Base-by-base conservation (phyloP, 2,888 invertebrate species). In the Rugalucina vietnamica region DNA sequence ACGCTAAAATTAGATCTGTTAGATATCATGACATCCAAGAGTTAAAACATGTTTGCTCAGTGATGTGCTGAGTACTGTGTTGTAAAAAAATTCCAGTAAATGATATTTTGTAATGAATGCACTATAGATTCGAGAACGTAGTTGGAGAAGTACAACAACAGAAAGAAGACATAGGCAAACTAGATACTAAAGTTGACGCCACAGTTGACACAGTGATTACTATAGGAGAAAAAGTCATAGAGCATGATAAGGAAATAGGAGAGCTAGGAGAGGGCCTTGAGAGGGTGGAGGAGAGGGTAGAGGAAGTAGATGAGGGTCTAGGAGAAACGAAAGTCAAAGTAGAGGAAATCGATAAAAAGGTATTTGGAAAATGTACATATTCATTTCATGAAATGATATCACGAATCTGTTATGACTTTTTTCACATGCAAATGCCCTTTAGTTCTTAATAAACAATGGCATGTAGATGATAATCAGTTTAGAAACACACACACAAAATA, bases 271-370 rank as follows among this genome's bases (percentile, higher is more conserved):
- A 81, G 24, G 90, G 88, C 12, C 80, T 91, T 8, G 82, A 79
- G 8, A 82, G 86, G 29, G 79, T 91, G 37, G 91, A 89, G 21
- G 83, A 91, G 71, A 84, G 88, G 32, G 88, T 92, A 3, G 90
- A 90, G 36, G 75, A 76, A 10, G 87, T 90, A 14, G 90, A 92
- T 57, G 83, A 87, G 34, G 89, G 90, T 34, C 76, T 92, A 39
- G 88, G 88, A n/a, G 91, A 91, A 57, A 91, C 91, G 8, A 91
- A 91, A 24, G 71, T 79, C 10, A 92, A 92, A 82, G 91, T 92
- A 0, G 92, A 93, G 73, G 92, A 92, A 82, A 91, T 94, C 71
- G 94, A 94, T 69, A 88, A 90, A 71, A 94, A 93, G 92, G 93
- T 93, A 50, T 76, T 4, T 36, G 1, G 50, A 14, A 57, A 8